Evolutionary conservation across 2,888 invertebrate species (phyloP).

Genomic region (Resseliella maxima): DNA sequence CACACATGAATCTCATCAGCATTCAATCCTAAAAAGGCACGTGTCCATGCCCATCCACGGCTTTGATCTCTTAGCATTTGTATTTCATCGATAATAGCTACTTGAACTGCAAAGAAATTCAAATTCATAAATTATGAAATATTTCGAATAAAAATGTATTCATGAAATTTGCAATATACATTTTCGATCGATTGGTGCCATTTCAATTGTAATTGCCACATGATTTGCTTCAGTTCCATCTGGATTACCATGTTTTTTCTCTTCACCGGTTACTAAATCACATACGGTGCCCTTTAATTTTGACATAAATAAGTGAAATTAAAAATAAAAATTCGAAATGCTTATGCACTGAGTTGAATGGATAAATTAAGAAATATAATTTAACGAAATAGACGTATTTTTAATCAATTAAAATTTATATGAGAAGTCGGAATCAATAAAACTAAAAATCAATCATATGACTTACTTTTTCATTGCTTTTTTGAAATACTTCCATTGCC

Average conservation of each 20-base stretch:
- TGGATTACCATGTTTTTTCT: constrained; percentile 80
- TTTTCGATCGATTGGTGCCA: constrained; percentile 84
- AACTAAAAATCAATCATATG: not conserved
- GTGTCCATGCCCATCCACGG: constrained; percentile 99
- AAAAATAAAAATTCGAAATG: not conserved
- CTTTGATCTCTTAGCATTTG: constrained; percentile 93
- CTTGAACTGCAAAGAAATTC: constrained; percentile 78
- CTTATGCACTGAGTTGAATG: too few species aligned
- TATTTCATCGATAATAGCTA: constrained; percentile 98
- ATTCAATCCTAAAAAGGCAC: constrained; percentile 83
- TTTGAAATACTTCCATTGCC: constrained; percentile 93
- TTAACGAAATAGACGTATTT: too few species aligned
- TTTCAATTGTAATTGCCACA: constrained; percentile 97
- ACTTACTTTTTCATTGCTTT: constrained; percentile 82
- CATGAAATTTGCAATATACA: constrained; percentile 77
- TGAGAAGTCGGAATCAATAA: not conserved
- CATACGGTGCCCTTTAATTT: constrained; percentile 96
- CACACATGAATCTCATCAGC: constrained; percentile 97
- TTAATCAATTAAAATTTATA: too few species aligned
- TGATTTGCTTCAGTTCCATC: constrained; percentile 81
- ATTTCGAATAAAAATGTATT: constrained; percentile 32
- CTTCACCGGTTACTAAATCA: constrained; percentile 97
- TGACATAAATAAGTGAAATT: constrained; percentile 19
- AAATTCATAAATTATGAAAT: constrained; percentile 39
- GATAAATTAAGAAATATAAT: too few species aligned